A percentile compares a stretch with the other conserved stretches of the same genome.
These are phyloP conservation scores for Melikaiella ostensackeni DNA, from an alignment of 2,888 invertebrate genomes.

Conservation along the genomic window DNA sequence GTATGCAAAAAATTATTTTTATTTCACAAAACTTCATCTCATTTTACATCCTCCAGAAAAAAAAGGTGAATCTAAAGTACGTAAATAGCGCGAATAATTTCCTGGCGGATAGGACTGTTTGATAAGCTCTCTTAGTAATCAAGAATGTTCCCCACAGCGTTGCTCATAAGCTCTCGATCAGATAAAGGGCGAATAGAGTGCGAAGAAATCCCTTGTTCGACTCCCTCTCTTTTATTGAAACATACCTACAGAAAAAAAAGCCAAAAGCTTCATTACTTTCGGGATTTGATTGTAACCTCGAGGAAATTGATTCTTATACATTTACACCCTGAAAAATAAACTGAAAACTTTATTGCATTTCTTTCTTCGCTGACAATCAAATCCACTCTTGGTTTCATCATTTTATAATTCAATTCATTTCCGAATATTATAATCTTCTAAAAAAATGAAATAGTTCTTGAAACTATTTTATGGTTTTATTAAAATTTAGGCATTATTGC, in stretches of 20 bases:
- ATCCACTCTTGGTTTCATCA: background rate
- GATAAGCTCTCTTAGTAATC: conserved; percentile 28
- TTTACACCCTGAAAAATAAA: background rate
- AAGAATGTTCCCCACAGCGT: conserved; percentile 10
- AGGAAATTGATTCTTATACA: conserved; percentile 6
- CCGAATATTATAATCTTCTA: background rate
- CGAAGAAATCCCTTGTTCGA: conserved; percentile 8
- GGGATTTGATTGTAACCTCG: background rate
- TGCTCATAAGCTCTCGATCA: conserved; percentile 14
- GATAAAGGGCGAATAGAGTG: conserved; percentile 11
- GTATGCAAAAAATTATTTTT: background rate
- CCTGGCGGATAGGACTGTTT: background rate
- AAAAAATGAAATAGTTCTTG: background rate
- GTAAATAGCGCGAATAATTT: conserved; percentile 1
- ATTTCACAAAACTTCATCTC: background rate
- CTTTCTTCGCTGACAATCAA: background rate
- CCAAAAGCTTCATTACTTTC: conserved; percentile 12
- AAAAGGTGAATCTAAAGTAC: background rate
- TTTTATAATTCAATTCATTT: background rate
- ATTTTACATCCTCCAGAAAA: background rate
- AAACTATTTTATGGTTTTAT: background rate
- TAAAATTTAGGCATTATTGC: background rate
- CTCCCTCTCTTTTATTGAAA: conserved; percentile 1
- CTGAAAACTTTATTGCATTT: background rate
- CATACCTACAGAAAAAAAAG: background rate